Percentiles rank a stretch among this genome's conserved stretches.
These are phyloP conservation scores for Troilus luridus DNA, from an alignment of 2,888 invertebrate species.

Conservation along the genomic window DNA sequence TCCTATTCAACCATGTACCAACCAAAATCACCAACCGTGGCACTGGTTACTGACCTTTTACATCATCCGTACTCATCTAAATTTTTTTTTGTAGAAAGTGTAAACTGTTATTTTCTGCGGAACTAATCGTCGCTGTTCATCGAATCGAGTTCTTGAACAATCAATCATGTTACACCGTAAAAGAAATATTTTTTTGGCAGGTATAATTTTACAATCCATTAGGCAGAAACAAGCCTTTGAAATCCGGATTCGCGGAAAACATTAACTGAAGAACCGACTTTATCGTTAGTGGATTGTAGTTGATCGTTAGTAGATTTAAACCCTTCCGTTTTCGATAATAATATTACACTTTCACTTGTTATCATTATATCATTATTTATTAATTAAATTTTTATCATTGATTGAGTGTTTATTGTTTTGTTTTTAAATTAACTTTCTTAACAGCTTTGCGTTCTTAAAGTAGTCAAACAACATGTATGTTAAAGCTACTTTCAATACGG, in stretches of 20 bases:
- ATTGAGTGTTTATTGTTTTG: too few species aligned
- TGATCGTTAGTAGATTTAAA: not conserved
- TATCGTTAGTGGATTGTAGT: not conserved
- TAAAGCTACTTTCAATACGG: too few species aligned
- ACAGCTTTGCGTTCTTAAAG: too few species aligned
- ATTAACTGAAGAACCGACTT: not conserved
- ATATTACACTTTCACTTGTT: too few species aligned
- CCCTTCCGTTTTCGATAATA: not conserved
- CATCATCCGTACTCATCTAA: not conserved
- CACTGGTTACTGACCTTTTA: not conserved
- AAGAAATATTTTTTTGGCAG: slow-evolving; percentile 6
- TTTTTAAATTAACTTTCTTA: too few species aligned
- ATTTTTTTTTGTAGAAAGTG: not conserved
- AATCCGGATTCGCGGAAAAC: not conserved
- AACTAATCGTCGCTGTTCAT: not conserved
- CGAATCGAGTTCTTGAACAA: not conserved
- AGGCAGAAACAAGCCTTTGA: not conserved
- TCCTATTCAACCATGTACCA: too few species aligned
- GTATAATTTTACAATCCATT: slow-evolving; percentile 17
- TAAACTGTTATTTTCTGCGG: not conserved
- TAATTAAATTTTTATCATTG: too few species aligned
- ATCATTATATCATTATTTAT: too few species aligned
- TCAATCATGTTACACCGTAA: not conserved
- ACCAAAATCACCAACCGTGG: not conserved
- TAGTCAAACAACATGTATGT: too few species aligned